Conservation (phyloP, 2,113 vertebrate species). For the Menidia beryllina region DNA sequence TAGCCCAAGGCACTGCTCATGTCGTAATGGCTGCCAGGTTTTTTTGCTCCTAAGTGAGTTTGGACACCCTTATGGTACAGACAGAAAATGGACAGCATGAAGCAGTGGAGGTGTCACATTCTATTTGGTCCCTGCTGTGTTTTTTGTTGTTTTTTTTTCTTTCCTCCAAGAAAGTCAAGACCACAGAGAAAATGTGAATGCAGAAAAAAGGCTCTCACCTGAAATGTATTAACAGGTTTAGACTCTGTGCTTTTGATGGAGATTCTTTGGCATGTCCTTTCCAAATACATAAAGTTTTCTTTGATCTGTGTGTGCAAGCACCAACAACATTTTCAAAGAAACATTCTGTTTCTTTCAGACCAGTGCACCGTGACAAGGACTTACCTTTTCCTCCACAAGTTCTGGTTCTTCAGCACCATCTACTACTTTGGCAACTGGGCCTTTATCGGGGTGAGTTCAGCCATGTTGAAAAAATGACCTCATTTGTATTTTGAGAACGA, state of each 20-base stretch:
- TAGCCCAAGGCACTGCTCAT: conserved; percentile 34
- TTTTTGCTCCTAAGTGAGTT: conserved; percentile 36
- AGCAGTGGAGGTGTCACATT: conserved; percentile 35
- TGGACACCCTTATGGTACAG: conserved; percentile 42
- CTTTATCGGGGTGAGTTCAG: conserved; percentile 92
- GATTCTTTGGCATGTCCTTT: neutral
- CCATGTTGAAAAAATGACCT: neutral
- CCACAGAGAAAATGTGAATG: conserved; percentile 11
- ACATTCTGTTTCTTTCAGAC: conserved; percentile 82
- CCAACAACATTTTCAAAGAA: neutral
- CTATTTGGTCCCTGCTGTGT: conserved; percentile 9
- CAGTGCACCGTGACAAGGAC: conserved; percentile 94
- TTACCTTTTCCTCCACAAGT: conserved; percentile 97
- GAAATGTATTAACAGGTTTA: neutral
- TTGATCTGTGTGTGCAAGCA: neutral
- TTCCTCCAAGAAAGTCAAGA: neutral
- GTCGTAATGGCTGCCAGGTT: conserved; percentile 38
- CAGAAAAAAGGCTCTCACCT: neutral
- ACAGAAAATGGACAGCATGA: conserved; percentile 35
- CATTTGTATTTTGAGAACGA: neutral
- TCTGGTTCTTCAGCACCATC: conserved; percentile 98
- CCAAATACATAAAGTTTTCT: neutral
- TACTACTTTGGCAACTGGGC: conserved; percentile 99
- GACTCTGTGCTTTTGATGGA: too few relatives aligned
- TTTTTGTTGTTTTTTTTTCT: conserved; percentile 1